A percentile compares a stretch with the other conserved stretches of the same genome.
These are phyloP conservation scores for Tichodroma muraria DNA, from an alignment of 2,113 vertebrate species.

Conservation along the genomic window DNA sequence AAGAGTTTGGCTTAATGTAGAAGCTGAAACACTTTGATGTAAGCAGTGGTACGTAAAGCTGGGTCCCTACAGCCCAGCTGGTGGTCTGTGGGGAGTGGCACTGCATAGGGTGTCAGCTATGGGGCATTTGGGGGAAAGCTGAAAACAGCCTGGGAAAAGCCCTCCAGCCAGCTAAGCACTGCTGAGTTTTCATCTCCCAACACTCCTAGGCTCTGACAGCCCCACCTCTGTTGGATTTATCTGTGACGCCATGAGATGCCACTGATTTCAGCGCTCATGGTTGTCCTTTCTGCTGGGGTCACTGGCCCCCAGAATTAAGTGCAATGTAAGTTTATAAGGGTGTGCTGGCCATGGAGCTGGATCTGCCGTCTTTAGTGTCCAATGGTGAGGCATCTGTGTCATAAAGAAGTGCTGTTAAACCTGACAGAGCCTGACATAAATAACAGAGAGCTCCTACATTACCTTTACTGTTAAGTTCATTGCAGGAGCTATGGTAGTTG, in stretches of 20 bases:
- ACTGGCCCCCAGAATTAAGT: not conserved
- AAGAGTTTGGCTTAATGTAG: not conserved
- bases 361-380: not conserved
- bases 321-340: not conserved
- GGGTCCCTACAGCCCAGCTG: not conserved
- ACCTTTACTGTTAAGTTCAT: not conserved
- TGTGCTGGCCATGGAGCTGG: not conserved
- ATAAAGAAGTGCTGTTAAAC: not conserved
- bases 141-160: not conserved
- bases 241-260: not conserved
- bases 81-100: not conserved
- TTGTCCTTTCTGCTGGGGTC: not conserved
- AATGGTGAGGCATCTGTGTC: not conserved
- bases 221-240: not conserved
- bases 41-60: not conserved
- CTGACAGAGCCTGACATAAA: not conserved
- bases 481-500: not conserved
- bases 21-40: not conserved
- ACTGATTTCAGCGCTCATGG: not conserved
- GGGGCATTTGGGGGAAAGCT: not conserved
- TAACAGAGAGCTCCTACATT: not conserved
- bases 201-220: not conserved
- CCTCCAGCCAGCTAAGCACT: not conserved
- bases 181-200: not conserved
- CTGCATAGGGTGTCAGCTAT: accelerated